Conservation (phyloP, 2,113 vertebrate genomes). For the Brachypodius melanocephalos region DNA sequence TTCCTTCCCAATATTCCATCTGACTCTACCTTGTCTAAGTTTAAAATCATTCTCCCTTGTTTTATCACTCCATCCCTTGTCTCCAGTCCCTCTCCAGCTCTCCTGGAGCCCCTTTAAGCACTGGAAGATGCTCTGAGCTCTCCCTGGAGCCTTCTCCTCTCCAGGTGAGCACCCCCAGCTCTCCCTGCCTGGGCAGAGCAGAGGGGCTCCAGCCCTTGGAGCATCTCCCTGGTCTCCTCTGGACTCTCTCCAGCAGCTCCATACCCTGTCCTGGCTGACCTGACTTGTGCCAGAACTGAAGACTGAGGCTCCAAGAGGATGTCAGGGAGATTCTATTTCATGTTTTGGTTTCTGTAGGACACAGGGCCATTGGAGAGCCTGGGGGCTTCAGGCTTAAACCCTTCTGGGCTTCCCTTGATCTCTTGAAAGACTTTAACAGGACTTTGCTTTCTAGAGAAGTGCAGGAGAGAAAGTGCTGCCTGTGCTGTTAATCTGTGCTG, state of each 20-base stretch:
- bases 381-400: not conserved
- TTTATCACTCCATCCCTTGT: fast-evolving
- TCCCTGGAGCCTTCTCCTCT: not conserved
- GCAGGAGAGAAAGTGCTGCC: not conserved
- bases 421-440: not conserved
- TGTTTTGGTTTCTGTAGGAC: not conserved
- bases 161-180: not conserved
- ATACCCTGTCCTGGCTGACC: not conserved
- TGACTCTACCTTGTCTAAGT: not conserved
- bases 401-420: not conserved
- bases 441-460: not conserved
- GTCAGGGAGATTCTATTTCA: not conserved
- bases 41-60: not conserved
- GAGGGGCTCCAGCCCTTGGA: not conserved
- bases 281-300: not conserved
- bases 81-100: not conserved
- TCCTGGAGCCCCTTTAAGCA: not conserved
- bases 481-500: not conserved
- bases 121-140: not conserved
- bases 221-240: fast-evolving
- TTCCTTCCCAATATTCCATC: not conserved
- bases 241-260: not conserved
- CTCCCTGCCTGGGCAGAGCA: not conserved
- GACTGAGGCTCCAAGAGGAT: fast-evolving
- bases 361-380: not conserved